phyloP scores from a whole-genome alignment of 2,888 invertebrate genomes.

The Parapristionchus giblindavisi region DNA sequence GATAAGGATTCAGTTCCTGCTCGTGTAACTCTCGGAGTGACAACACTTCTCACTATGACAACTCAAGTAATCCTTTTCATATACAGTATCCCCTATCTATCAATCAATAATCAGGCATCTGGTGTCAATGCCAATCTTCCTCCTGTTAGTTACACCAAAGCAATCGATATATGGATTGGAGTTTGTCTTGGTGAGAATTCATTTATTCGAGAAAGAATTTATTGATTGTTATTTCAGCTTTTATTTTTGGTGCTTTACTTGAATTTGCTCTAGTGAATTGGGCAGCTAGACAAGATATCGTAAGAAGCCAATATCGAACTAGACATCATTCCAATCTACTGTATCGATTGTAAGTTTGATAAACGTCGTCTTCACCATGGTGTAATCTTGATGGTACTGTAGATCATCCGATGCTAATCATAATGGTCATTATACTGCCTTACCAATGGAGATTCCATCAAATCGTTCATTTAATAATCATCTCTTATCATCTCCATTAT shows the following conservation, averaged over 20 bases:
- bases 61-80: slow-evolving; percentile 33
- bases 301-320: slow-evolving; percentile 21
- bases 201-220: background rate
- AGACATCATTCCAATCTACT: slow-evolving; percentile 22
- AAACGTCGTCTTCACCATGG: background rate
- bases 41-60: slow-evolving; percentile 41
- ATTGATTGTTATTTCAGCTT: slow-evolving; percentile 24
- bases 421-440: slow-evolving; percentile 12
- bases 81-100: background rate
- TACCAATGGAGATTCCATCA: background rate
- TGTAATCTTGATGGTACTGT: background rate
- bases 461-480: background rate
- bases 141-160: slow-evolving; percentile 40
- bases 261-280: slow-evolving; percentile 40
- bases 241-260: slow-evolving; percentile 39
- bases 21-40: slow-evolving; percentile 56
- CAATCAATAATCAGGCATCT: slow-evolving; percentile 30
- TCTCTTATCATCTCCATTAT: background rate
- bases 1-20: slow-evolving; percentile 67
- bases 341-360: slow-evolving; percentile 23
- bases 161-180: slow-evolving; percentile 40
- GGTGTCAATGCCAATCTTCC: slow-evolving; percentile 43
- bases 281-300: slow-evolving; percentile 38
- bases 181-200: slow-evolving; percentile 32
- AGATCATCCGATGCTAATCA: slow-evolving; percentile 17